Percentiles rank a stretch among this genome's conserved stretches.
Conservation (phyloP, 35 echinoderm and acorn worm species). For the Eucidaris tribuloides region DNA sequence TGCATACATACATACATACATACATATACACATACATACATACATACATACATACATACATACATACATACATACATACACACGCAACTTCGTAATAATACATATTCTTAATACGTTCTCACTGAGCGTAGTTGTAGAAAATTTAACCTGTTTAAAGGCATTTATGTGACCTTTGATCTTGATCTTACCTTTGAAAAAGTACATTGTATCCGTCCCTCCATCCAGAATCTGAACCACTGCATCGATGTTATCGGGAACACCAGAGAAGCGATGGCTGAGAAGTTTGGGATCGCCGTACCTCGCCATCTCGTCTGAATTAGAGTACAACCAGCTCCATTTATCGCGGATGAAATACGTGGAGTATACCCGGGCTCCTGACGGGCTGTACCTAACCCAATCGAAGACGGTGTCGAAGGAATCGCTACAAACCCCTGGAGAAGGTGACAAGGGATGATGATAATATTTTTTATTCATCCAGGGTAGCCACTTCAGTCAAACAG, state of each 20-base stretch:
- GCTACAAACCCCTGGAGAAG: slow-evolving; percentile 47
- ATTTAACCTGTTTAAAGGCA: too few relatives aligned
- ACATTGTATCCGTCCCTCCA: slow-evolving; percentile 41
- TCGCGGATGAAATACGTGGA: slow-evolving; percentile 66
- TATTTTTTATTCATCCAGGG: too few relatives aligned
- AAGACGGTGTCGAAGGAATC: slow-evolving; percentile 59
- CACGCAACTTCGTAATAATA: too few relatives aligned
- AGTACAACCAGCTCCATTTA: slow-evolving; percentile 62
- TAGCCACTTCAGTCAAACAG: too few relatives aligned
- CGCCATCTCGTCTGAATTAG: slow-evolving; percentile 48
- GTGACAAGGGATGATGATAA: neutral
- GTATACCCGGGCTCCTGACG: slow-evolving; percentile 34
- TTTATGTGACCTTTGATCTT: too few relatives aligned
- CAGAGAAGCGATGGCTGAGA: neutral
- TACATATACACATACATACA: too few relatives aligned
- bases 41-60: too few relatives aligned
- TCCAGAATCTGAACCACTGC: slow-evolving; percentile 70
- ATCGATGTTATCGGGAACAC: slow-evolving; percentile 62
- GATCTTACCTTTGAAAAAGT: slow-evolving; percentile 91
- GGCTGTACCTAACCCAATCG: slow-evolving; percentile 64
- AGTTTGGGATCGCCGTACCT: slow-evolving; percentile 50
- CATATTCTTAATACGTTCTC: too few relatives aligned
- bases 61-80: too few relatives aligned
- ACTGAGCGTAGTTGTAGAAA: too few relatives aligned
- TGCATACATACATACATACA: too few relatives aligned